A percentile compares a stretch with the other conserved stretches of the same genome.
phyloP scores from a whole-genome alignment of 1,140 invertebrate species.

The Neuroterus valhalla region DNA sequence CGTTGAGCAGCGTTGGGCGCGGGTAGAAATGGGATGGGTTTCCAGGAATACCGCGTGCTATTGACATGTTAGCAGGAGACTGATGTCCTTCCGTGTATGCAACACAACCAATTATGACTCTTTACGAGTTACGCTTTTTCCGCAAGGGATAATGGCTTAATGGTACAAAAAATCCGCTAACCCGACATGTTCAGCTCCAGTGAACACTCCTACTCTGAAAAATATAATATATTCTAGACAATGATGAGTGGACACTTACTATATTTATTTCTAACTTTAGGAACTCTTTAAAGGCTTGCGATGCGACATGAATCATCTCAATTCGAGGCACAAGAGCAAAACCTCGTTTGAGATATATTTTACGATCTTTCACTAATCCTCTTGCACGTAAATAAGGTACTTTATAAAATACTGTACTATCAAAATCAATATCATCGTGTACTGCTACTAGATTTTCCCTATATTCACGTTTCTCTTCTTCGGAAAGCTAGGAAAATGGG shows the following conservation, averaged over 20 bases:
- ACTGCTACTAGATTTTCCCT: constrained; percentile 78
- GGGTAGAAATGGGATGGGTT: too few relatives aligned
- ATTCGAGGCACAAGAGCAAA: constrained; percentile 89
- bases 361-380: constrained; percentile 86
- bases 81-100: too few relatives aligned
- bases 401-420: constrained; percentile 83
- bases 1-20: too few relatives aligned
- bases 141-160: too few relatives aligned
- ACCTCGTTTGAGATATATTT: constrained; percentile 86
- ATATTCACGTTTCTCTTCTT: constrained; percentile 79
- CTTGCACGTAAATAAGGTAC: constrained; percentile 90
- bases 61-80: too few relatives aligned
- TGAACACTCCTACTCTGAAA: constrained; percentile 12
- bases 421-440: constrained; percentile 74
- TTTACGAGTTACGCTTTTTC: too few relatives aligned
- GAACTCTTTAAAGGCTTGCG: constrained; percentile 83
- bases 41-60: too few relatives aligned
- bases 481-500: constrained; percentile 74
- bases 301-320: constrained; percentile 88
- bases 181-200: too few relatives aligned
- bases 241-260: constrained; percentile 72
- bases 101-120: too few relatives aligned
- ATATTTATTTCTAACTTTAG: constrained; percentile 85
- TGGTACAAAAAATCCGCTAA: too few relatives aligned
- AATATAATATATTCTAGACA: background rate